Percentiles rank a stretch among this genome's conserved stretches.
Conservation (phyloP, 2,797 vertebrate species). For the Avahi laniger region DNA sequence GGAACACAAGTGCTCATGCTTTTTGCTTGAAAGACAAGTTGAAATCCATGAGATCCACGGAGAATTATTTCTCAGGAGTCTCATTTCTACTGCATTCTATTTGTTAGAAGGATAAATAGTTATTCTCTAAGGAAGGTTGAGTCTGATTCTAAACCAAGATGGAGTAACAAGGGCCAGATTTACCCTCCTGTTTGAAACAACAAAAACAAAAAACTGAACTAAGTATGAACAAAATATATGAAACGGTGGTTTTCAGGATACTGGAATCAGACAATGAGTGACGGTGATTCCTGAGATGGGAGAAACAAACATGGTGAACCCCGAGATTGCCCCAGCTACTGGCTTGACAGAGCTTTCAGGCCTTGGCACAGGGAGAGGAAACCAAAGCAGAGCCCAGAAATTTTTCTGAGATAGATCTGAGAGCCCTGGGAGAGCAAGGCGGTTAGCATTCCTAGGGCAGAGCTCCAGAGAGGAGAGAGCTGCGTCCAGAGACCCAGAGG, state of each 20-base stretch:
- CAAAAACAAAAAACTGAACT: not conserved
- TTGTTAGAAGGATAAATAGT: not conserved
- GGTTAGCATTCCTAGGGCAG: not conserved
- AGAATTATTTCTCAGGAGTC: not conserved
- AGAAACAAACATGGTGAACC: not conserved
- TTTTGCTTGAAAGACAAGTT: not conserved
- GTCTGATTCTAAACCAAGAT: not conserved
- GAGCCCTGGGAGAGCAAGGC: not conserved
- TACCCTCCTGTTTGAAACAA: not conserved
- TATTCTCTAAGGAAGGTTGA: not conserved
- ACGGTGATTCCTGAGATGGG: not conserved
- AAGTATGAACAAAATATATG: not conserved
- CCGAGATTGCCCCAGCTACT: not conserved
- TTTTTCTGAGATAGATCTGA: not conserved
- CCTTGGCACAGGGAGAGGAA: not conserved
- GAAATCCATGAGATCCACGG: not conserved
- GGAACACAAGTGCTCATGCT: not conserved
- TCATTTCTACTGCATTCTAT: not conserved
- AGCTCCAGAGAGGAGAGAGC: not conserved
- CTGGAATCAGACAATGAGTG: not conserved
- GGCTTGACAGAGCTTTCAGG: not conserved
- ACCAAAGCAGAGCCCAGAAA: not conserved
- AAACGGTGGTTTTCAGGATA: not conserved
- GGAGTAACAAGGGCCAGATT: not conserved
- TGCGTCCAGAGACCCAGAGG: not conserved